Base-by-base conservation (phyloP, 35 echinoderm and acorn worm species). In the Patiria miniata region DNA sequence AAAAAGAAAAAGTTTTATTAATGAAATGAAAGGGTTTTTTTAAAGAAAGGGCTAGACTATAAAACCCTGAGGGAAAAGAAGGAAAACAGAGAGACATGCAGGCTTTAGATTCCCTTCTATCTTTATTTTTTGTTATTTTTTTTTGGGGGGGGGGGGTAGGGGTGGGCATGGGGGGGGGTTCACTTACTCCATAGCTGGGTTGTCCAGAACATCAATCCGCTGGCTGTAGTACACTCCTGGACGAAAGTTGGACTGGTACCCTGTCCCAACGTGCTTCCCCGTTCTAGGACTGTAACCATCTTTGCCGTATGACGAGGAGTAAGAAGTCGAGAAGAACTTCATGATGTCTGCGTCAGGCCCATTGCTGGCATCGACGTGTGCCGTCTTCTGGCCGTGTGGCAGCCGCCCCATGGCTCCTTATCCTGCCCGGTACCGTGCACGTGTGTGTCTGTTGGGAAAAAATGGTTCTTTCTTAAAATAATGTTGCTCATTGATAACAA, bases 161-260 rank as follows among this genome's bases (percentile, higher is more conserved):
- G n/a, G n/a, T n/a, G n/a, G n/a, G n/a, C n/a, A n/a, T n/a, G n/a
- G n/a, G n/a, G n/a, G n/a, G n/a, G n/a, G n/a, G n/a, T n/a, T 42
- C 60, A 61, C 86, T 83, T 82, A 98, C 96, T 93, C 89, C 92
- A 98, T 98, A 0, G 96, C 88, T 86, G 96, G 96, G 78, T 98
- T 98, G 52, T 98, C 96, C 1, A 94, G 47, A 26, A 94, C 86
- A 82, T 94, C 92, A 16, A 94, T 73, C 47, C 96, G 52, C 19
- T 86, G 85, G 38, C 92, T 98, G 83, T 98, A 98, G 86, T 98
- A 98, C 17, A 98, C 96, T 15, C 96, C 96, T 29, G 96, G 96
- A 78, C 96, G 87, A 65, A 98, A 98, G 68, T 98, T 98, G 2
- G 92, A 98, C 68, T 98, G 88, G 40, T 98, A 98, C 5, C 96